Conservation (phyloP, 2,797 vertebrate species). For the Kryptolebias ocellatus region DNA sequence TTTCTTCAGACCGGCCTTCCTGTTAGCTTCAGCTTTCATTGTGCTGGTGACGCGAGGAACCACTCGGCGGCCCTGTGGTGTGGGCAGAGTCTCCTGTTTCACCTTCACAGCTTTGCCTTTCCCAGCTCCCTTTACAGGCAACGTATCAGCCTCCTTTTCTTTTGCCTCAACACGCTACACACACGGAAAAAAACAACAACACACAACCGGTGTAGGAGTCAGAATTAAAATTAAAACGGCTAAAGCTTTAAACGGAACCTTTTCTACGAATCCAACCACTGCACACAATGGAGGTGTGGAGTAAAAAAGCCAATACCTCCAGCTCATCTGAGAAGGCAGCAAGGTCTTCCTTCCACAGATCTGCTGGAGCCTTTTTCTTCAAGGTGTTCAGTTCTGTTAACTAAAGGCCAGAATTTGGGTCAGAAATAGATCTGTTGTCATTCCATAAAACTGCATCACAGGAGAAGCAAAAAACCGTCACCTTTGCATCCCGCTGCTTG, state of each 20-base stretch:
- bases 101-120: constrained; percentile 83
- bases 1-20: constrained; percentile 77
- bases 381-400: constrained; percentile 85
- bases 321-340: constrained; percentile 90
- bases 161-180: constrained; percentile 86
- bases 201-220: neutral
- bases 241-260: neutral
- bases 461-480: constrained; percentile 39
- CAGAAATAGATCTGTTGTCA: neutral
- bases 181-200: neutral
- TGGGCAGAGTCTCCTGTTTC: constrained; percentile 89
- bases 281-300: too few species aligned
- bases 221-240: neutral
- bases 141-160: constrained; percentile 78
- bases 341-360: constrained; percentile 94
- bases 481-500: constrained; percentile 91
- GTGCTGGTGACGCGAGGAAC: constrained; percentile 88
- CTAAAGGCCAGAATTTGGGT: constrained; percentile 49
- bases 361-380: constrained; percentile 83
- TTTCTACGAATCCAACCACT: too few species aligned
- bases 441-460: neutral
- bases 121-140: constrained; percentile 76
- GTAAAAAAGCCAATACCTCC: constrained; percentile 73
- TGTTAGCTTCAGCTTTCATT: constrained; percentile 93
- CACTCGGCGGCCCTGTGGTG: constrained; percentile 88